A percentile compares a stretch with the other conserved stretches of the same genome.
Evolutionary conservation across 2,113 vertebrate species (phyloP).

Genomic region (Taurulus bubalis): DNA sequence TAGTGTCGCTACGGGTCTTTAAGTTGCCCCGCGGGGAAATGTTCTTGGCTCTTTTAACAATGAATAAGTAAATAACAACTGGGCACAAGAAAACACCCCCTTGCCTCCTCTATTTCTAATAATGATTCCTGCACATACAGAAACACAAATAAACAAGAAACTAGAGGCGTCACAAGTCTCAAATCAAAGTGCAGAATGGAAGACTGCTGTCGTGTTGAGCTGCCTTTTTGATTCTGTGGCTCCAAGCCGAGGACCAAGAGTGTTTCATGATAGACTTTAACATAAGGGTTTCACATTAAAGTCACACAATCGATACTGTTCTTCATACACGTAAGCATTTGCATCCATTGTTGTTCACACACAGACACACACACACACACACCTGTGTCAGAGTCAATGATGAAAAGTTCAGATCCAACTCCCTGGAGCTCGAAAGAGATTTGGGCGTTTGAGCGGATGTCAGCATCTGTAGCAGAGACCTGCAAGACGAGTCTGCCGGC

Average conservation of each 20-base stretch:
- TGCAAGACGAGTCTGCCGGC: conserved; percentile 91
- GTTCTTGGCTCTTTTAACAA: conserved; percentile 44
- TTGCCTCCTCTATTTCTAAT: conserved; percentile 12
- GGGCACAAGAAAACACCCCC: conserved; percentile 33
- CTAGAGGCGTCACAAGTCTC: conserved; percentile 22
- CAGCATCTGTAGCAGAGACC: conserved; percentile 91
- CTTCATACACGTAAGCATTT: background rate
- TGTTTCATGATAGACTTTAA: conserved; percentile 34
- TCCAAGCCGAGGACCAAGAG: conserved; percentile 15
- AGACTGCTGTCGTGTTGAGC: conserved; percentile 38
- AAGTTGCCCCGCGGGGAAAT: conserved; percentile 51
- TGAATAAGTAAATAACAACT: conserved; percentile 64
- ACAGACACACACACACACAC: conserved; percentile 22
- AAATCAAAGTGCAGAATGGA: conserved; percentile 22
- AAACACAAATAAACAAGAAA: conserved; percentile 13
- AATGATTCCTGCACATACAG: conserved; percentile 7
- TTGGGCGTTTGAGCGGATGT: conserved; percentile 96
- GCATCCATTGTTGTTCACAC: conserved; percentile 5
- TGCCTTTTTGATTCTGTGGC: conserved; percentile 18
- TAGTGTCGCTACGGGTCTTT: conserved; percentile 34
- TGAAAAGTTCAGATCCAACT: conserved; percentile 90
- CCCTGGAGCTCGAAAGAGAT: conserved; percentile 91
- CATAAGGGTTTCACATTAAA: conserved; percentile 1
- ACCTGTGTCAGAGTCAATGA: conserved; percentile 93
- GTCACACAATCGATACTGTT: background rate